Evolutionary conservation across 2,113 vertebrate genomes (phyloP).

Genomic region (Anarrhichthys ocellatus): DNA sequence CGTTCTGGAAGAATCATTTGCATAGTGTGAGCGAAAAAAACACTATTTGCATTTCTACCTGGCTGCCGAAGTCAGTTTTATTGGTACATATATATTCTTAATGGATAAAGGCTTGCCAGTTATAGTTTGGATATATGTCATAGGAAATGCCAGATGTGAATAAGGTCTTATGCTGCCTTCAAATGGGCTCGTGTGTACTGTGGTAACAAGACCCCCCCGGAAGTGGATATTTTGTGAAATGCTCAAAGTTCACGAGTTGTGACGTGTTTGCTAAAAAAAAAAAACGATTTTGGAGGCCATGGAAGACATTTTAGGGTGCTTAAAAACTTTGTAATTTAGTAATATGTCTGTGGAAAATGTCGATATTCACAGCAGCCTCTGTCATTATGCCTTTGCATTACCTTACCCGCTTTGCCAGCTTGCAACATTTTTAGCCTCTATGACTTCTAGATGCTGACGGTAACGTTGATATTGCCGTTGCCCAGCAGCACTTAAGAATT

Average conservation of each 20-base stretch:
- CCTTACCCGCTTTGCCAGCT: neutral
- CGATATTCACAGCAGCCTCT: neutral
- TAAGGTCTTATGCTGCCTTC: neutral
- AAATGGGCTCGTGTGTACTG: neutral
- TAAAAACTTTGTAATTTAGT: neutral
- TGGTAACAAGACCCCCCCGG: too few species aligned
- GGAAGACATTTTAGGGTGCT: neutral
- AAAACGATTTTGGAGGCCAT: neutral
- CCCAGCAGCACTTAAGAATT: neutral
- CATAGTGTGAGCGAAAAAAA: conserved; percentile 30
- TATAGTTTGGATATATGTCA: conserved; percentile 5
- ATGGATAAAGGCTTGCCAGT: conserved; percentile 2
- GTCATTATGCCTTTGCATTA: neutral
- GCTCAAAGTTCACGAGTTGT: neutral
- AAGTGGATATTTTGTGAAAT: neutral
- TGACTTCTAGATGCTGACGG: neutral
- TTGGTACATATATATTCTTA: conserved; percentile 6
- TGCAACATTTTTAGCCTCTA: neutral
- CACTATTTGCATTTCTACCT: neutral
- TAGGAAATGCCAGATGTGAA: conserved; percentile 20
- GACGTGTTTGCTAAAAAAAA: neutral
- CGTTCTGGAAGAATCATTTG: conserved; percentile 44
- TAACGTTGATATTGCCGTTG: neutral
- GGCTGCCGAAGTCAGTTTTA: conserved; percentile 5
- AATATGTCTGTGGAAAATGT: neutral